Conservation (phyloP, 2,113 vertebrate genomes). For the Saimiri boliviensis region DNA sequence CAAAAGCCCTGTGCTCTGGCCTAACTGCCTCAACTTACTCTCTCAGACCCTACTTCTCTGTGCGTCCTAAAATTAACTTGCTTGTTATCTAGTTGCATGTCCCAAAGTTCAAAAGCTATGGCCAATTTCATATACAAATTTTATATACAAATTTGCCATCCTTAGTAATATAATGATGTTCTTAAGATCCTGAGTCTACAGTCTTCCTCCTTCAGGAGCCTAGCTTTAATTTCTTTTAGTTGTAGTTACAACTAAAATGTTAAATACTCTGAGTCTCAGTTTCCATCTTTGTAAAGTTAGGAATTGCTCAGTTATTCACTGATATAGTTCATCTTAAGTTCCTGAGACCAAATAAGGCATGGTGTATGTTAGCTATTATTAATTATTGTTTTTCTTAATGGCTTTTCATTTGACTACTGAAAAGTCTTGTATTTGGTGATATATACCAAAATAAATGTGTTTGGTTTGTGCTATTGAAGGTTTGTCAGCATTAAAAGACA, state of each 20-base stretch:
- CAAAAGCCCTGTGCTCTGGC: neutral
- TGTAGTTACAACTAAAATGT: neutral
- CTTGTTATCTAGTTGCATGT: neutral
- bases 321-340: neutral
- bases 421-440: neutral
- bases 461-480: neutral
- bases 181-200: neutral
- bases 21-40: neutral
- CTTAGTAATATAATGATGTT: neutral
- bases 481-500: neutral
- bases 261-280: neutral
- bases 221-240: neutral
- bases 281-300: neutral
- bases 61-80: neutral
- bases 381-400: neutral
- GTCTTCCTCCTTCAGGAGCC: neutral
- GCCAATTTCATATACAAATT: neutral
- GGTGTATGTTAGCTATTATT: neutral
- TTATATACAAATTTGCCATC: neutral
- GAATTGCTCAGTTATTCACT: neutral
- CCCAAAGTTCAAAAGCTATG: neutral
- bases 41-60: neutral
- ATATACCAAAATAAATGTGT: neutral
- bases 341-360: neutral
- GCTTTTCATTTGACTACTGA: neutral